Evolutionary conservation across 2,113 vertebrate species (phyloP), one percentile per base, ranked within the genome.

Genomic region (Notechis scutatus): DNA sequence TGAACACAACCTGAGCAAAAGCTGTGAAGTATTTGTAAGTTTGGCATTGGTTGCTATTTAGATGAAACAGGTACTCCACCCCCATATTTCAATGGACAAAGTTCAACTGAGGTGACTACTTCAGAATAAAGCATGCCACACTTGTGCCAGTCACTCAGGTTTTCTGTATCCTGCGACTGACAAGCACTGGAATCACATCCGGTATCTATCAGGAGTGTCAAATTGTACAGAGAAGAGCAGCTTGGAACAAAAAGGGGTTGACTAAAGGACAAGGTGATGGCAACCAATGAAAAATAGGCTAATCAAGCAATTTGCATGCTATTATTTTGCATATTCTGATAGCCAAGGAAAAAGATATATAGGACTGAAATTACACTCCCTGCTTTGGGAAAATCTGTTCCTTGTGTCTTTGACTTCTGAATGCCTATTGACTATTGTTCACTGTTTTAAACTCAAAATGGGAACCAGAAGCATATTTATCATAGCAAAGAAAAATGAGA

Each of bases 41-140:
- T 54, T 81, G 18, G 88, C 54, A 59, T 85, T 89, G 10, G 18
- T 85, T 55, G 34, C 42, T 54, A 89, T 56, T 57, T 55, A 59
- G 69, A 85, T 55, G 59, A 54, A 88, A 42, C 47, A 24, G 15
- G 20, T 87, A 69, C 24, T 42, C 29, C 86, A 42, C 47, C 5
- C 14, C 86, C 47, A 57, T 69, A n/a, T 89, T 89, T 89, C 15
- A 29, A 42, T 26, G 29, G 39, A 9, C 56, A 39, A 57, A 89
- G 87, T 90, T 92, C 69, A 92, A 4, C 69, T 89, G 88, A 90
- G 88, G 88, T 92, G 64, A 85, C 55, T 42, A 29, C 52, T 85
- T 21, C 21, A 57, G 26, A 45, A 7, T n/a, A 26, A 90, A 89
- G 64, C 64, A 57, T 21, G 92, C 61, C 23, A 14, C 87, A 57